Conservation (phyloP, 2,113 vertebrate species). For the Planiliza haematocheilus region DNA sequence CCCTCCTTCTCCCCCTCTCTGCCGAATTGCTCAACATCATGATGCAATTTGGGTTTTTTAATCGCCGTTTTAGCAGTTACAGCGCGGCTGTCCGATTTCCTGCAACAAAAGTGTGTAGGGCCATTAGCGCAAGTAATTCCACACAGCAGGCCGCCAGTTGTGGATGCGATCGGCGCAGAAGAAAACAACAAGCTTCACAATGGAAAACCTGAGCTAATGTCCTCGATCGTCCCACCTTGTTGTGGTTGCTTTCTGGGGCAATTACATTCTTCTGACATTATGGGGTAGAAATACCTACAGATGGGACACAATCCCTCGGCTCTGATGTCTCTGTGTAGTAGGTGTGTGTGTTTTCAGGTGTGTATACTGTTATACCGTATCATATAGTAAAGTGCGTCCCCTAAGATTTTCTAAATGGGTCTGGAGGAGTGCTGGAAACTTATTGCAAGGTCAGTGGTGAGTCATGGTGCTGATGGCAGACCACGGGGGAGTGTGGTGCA, state of each 20-base stretch:
- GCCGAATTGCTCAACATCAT: slow-evolving; percentile 80
- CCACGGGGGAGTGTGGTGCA: slow-evolving; percentile 41
- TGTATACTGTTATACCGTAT: slow-evolving; percentile 53
- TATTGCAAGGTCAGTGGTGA: slow-evolving; percentile 71
- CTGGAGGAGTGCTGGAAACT: slow-evolving; percentile 56
- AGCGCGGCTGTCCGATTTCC: slow-evolving; percentile 84
- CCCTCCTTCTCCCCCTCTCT: neutral
- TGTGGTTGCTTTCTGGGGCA: slow-evolving; percentile 63
- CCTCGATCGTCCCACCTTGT: slow-evolving; percentile 71
- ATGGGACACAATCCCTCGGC: slow-evolving; percentile 45
- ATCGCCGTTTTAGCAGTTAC: slow-evolving; percentile 85
- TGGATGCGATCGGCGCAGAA: slow-evolving; percentile 74
- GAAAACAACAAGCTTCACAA: slow-evolving; percentile 70
- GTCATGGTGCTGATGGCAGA: slow-evolving; percentile 59
- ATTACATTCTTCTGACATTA: slow-evolving; percentile 59
- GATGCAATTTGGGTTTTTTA: slow-evolving; percentile 85
- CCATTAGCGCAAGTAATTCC: slow-evolving; percentile 85
- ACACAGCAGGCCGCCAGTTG: slow-evolving; percentile 84
- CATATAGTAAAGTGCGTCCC: slow-evolving; percentile 39
- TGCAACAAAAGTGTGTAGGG: slow-evolving; percentile 84
- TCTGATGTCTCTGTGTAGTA: slow-evolving; percentile 15
- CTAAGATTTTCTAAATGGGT: slow-evolving; percentile 56
- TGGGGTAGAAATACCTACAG: slow-evolving; percentile 39
- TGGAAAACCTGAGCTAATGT: slow-evolving; percentile 79
- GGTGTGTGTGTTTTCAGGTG: slow-evolving; percentile 46